Evolutionary conservation across 2,113 vertebrate species (phyloP), one percentile per base, ranked within the genome.

Genomic region (Apteryx mantelli): DNA sequence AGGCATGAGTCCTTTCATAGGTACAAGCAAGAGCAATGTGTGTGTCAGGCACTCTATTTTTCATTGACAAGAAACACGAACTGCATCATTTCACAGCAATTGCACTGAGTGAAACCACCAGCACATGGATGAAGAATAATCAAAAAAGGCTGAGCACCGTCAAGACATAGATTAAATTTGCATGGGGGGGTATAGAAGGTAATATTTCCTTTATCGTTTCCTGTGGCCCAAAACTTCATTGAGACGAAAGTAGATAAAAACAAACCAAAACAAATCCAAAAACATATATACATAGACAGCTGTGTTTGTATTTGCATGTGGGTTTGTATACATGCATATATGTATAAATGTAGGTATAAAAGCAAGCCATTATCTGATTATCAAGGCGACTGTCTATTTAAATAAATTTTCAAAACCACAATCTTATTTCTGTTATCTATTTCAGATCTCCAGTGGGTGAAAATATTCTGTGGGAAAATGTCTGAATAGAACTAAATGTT

Each of bases 211-310:
- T 93, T 92, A 21, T 34, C 16, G 80, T 82, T 64, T 42, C 16
- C 42, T 53, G 30, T 55, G 21, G 7, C 17, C 8, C 13, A 86
- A 65, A 91, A 61, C 2, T 50, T 64, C 3, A 56, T 32, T 74
- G 22, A 94, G 13, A 42, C 2, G 61, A 48, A 87, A 61, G 2
- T 7, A 1, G 4, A 60, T n/a, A 1, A 25, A 14, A 68, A 65
- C 26, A 19, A 30, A 56, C 9, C 16, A 21, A 14, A 71, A 69
- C 22, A 1, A n/a, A 74, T 14, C 2, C 25, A 46, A 70, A 48
- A 2, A 0, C 1, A 4, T 32, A 11, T 3, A 53, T 48, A 20
- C 4, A 6, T 36, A 81, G 6, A 18, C 26, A 26, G 5, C 1
- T 53, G n/a, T 61, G 13, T 58, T 64, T 36, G 12, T 4, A 48